These are phyloP conservation scores for Zygothrica quintamaculata DNA, from an alignment of 2,888 invertebrate genomes.

Conservation along the genomic window DNA sequence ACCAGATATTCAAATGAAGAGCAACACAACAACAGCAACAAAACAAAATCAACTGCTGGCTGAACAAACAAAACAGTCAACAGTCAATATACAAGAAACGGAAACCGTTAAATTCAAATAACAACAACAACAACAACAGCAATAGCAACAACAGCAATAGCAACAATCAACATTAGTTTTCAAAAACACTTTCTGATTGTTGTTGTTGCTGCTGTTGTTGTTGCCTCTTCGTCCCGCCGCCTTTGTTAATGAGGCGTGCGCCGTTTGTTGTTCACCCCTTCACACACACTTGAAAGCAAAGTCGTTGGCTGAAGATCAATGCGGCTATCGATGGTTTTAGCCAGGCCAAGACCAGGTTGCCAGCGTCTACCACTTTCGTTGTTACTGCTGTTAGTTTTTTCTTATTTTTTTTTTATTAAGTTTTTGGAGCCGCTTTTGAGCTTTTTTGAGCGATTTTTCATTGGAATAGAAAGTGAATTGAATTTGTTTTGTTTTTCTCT, in stretches of 20 bases:
- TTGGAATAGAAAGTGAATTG: constrained; percentile 81
- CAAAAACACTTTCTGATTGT: constrained; percentile 73
- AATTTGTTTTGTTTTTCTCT: constrained; percentile 64
- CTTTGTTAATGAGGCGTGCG: constrained; percentile 77
- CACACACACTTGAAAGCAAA: constrained; percentile 38
- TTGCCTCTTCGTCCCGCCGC: constrained; percentile 43
- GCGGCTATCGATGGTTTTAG: constrained; percentile 53
- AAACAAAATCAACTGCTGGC: constrained; percentile 38
- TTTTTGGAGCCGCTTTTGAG: constrained; percentile 56
- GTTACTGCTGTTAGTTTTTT: constrained; percentile 65
- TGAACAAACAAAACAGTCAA: constrained; percentile 68
- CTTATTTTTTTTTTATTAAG: no score
- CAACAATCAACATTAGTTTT: constrained; percentile 59
- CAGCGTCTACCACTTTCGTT: constrained; percentile 73
- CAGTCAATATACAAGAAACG: constrained; percentile 70
- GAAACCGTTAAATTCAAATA: constrained; percentile 76
- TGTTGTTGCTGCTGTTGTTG: constrained; percentile 36
- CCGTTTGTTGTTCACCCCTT: constrained; percentile 45
- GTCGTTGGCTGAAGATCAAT: constrained; percentile 67
- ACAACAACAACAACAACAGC: constrained; percentile 36
- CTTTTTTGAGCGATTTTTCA: constrained; percentile 76
- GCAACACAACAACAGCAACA: constrained; percentile 36
- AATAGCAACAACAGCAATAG: constrained; percentile 40
- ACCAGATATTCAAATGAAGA: constrained; percentile 76
- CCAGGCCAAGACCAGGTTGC: constrained; percentile 36